phyloP scores from a whole-genome alignment of 1,140 invertebrate genomes.

The Solenopsis invicta region DNA sequence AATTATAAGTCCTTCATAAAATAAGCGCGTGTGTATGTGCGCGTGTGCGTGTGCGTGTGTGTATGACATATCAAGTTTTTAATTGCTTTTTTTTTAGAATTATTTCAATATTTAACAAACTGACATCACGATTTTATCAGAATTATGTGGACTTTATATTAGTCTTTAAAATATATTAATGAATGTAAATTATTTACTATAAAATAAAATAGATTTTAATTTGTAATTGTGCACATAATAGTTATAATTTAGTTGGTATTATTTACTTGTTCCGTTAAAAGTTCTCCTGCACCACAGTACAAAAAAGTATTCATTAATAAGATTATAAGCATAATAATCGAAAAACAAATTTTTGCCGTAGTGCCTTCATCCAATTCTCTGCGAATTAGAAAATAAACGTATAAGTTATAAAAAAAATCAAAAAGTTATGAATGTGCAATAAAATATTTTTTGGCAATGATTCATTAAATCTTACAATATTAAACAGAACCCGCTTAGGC shows the following conservation, averaged over 20 bases:
- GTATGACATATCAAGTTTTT: no score
- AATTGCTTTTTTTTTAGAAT: no score
- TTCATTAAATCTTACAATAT: background rate
- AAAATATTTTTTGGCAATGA: background rate
- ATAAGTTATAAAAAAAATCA: background rate
- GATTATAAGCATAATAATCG: background rate
- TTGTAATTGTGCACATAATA: no score
- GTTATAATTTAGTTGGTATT: background rate
- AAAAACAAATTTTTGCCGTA: background rate
- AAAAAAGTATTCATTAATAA: conserved; percentile 10
- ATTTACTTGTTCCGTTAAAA: conserved; percentile 13
- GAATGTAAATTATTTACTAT: no score
- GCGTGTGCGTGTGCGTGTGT: no score
- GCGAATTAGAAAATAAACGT: background rate
- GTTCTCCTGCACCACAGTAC: conserved; percentile 9
- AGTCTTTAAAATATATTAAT: no score
- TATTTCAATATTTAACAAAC: no score
- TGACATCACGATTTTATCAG: no score
- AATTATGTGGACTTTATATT: no score
- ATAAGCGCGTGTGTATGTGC: no score
- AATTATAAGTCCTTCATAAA: no score
- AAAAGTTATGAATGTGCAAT: background rate
- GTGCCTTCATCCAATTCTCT: background rate
- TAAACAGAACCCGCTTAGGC: background rate
- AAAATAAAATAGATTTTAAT: no score